Evolutionary conservation across 2,888 invertebrate species (phyloP), one percentile per base, ranked within the genome.

Genomic region (Beris chalybata): DNA sequence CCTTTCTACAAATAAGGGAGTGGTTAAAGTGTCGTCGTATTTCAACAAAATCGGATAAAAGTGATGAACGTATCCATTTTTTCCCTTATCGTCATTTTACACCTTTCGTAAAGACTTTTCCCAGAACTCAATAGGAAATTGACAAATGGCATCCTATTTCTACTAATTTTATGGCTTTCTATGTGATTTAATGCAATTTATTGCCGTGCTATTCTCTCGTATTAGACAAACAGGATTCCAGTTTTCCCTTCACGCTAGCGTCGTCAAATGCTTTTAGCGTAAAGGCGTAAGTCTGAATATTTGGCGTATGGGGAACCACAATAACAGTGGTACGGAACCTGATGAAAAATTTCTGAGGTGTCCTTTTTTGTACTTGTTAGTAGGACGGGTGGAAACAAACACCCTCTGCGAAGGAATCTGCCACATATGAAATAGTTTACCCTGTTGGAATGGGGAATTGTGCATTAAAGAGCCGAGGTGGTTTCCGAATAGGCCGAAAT

Each of bases 11-110:
- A 57, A 64, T 65, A 67, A 67, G 55, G 57, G 67, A 67, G 67
- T 58, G 58, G 56, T 53, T 55, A 59, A 68, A 55, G 59, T 66
- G 63, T 64, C 47, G 68, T 57, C 65, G 68, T 68, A 63, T 66
- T 68, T 68, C 66, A 68, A 66, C 63, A 45, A 68, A 68, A 68
- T 68, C 68, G 66, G 68, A 68, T 68, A 56, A 66, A 66, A 47
- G 65, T 64, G 68, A 68, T 68, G 63, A 68, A 68, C 68, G 63
- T 56, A 65, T 68, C 68, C 68, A 68, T 59, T 68, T 68, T 68
- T 68, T 68, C 50, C 52, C 68, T 68, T 68, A 66, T 68, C 68
- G 68, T 68, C 68, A 66, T 54, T 68, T 65, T 61, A 66, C 68
- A 68, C 68, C 68, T 68, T 68, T 66, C 64, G 47, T 31, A 13